Evolutionary conservation across 1,140 invertebrate species (phyloP), one percentile per base, ranked within the genome.

Genomic region (Solen grandis): DNA sequence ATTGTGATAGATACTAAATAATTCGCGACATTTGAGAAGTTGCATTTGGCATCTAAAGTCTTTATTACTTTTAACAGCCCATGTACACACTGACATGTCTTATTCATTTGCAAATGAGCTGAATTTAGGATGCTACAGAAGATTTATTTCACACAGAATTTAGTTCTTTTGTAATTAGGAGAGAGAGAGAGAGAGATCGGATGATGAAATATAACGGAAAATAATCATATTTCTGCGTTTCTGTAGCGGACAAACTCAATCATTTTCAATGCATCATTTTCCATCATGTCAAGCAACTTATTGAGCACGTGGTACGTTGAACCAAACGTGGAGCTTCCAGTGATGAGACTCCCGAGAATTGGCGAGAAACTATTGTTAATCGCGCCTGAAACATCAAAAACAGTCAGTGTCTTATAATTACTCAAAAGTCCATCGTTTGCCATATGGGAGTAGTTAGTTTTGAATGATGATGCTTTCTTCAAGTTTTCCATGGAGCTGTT

Each of bases 191-290:
- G n/a, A n/a, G n/a, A n/a, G n/a, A n/a, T n/a, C n/a, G n/a, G n/a
- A n/a, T n/a, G n/a, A n/a, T n/a, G n/a, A n/a, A n/a, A n/a, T n/a
- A n/a, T n/a, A n/a, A n/a, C n/a, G n/a, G n/a, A n/a, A n/a, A n/a
- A 38, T 4, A 14, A 16, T 69, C 52, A 78, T 35, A 78, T n/a
- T 50, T 78, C 75, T 27, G 75, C 46, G n/a, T 33, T 66, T 25
- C 63, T 68, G 54, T 78, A 78, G 46, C 57, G 50, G 36, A 78
- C 75, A 69, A 66, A 78, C 33, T 78, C 75, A n/a, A 78, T 78
- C 54, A 78, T 66, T 29, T 62, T n/a, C 2, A 78, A 25, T 19
- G 75, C 75, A 25, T 78, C 75, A 3, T 50, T 78, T 29, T 78
- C 75, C 75, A 78, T 78, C 65, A 57, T 78, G 38, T 78, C 75